These are phyloP conservation scores for Hermodice carunculata DNA, from an alignment of 2,888 invertebrate species.

Conservation along the genomic window DNA sequence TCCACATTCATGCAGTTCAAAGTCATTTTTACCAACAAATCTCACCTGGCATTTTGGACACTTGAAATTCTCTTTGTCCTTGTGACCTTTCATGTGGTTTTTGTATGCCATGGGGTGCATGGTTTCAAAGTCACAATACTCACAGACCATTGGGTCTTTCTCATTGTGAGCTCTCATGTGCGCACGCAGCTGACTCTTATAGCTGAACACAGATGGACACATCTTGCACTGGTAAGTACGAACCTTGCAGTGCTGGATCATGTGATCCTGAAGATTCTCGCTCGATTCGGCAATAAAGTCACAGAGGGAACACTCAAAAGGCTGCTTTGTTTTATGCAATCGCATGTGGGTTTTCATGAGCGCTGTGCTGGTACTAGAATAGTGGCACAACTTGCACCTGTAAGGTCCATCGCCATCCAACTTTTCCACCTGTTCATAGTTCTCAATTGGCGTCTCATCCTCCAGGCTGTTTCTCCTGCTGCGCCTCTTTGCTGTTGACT, in stretches of 20 bases:
- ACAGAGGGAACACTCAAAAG: conserved; percentile 66
- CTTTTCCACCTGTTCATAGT: conserved; percentile 57
- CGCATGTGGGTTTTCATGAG: conserved; percentile 62
- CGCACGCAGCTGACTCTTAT: conserved; percentile 67
- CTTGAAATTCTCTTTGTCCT: not conserved
- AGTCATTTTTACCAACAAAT: not conserved
- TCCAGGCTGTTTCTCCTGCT: not conserved
- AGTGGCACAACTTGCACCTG: conserved; percentile 66
- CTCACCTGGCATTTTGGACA: not conserved
- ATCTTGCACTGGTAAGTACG: conserved; percentile 64
- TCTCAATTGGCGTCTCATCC: conserved; percentile 38
- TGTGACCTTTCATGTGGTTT: not conserved
- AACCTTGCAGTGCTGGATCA: conserved; percentile 67
- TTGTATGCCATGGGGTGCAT: not conserved
- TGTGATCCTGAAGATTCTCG: conserved; percentile 62
- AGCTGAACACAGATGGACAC: conserved; percentile 61
- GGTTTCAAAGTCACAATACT: conserved; percentile 12
- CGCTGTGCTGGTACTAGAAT: conserved; percentile 52
- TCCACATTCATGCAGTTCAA: not conserved
- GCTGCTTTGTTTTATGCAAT: conserved; percentile 61
- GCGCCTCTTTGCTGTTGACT: not conserved
- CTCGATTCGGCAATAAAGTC: conserved; percentile 58
- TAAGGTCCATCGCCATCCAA: conserved; percentile 36
- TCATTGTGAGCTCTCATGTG: conserved; percentile 64
- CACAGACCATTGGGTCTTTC: conserved; percentile 10